Base-by-base conservation (phyloP, 2,888 invertebrate genomes). In the Trimorus sp. region DNA sequence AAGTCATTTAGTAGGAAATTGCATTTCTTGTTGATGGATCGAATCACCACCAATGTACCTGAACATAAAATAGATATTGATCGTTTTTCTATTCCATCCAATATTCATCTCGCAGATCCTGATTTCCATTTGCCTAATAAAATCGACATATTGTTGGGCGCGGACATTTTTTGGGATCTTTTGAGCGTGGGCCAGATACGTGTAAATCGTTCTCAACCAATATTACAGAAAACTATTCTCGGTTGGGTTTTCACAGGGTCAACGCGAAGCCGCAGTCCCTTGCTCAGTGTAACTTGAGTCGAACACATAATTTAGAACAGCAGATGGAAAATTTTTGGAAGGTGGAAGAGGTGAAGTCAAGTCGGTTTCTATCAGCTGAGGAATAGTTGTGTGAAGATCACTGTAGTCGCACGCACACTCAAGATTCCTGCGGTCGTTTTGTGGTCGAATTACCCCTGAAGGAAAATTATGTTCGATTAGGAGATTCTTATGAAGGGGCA, bases 301-400 rank as follows among this genome's bases (percentile, higher is more conserved):
- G 26, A 38, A 48, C 11, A 3, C 45, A 45, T 45, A 16, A 63
- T 49, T 54, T 84, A 38, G 42, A 84, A 49, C 54, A 71, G 3
- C 83, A 83, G 68, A 59, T 84, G 8, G 65, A 82, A 78, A 77
- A 76, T 58, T 86, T 84, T 71, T 85, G 84, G 85, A 54, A 78
- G 15, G 49, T 86, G n/a, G 84, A 86, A 51, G 83, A 84, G 53
- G 8, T 16, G 9, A 12, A 59, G 8, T 16, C 48, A 48, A 36
- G 38, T 16, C 38, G 56, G 15, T 14, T 65, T 7, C n/a, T 82
- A n/a, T 79, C 84, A 5, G 7, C 7, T 6, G 84, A 85, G 14
- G 84, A 85, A 62, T 66, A 54, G 37, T 59, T 6, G n/a, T 86
- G 84, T 63, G 85, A 85, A 76, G 53, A 71, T 9, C 81, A 83